Percentiles rank a stretch among this genome's conserved stretches.
Conservation (phyloP, 2,888 invertebrate genomes). For the Sminthurides aquaticus region DNA sequence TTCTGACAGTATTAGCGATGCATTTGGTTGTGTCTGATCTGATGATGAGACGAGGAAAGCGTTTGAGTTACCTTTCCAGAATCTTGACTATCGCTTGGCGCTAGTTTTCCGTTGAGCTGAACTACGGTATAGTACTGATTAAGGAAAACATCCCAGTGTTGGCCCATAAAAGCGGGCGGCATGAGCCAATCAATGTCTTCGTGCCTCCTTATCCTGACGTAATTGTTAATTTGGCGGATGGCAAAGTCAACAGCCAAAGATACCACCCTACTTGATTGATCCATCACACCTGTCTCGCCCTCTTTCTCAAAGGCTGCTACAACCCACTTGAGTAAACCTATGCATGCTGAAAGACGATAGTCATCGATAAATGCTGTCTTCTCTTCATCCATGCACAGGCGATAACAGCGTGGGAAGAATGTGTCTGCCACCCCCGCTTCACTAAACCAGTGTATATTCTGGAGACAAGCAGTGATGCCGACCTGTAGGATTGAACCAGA, state of each 20-base stretch:
- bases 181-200: conserved; percentile 57
- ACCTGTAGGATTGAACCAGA: conserved; percentile 18
- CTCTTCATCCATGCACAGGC: conserved; percentile 72
- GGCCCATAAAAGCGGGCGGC: conserved; percentile 51
- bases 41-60: too few relatives aligned
- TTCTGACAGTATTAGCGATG: too few relatives aligned
- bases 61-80: conserved; percentile 18
- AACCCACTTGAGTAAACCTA: conserved; percentile 72
- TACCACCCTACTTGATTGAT: conserved; percentile 31
- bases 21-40: too few relatives aligned
- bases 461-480: conserved; percentile 48
- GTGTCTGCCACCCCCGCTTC: conserved; percentile 71
- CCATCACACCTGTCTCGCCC: conserved; percentile 51
- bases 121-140: conserved; percentile 61
- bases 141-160: conserved; percentile 84
- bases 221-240: conserved; percentile 67
- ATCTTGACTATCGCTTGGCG: conserved; percentile 23
- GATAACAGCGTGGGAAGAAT: conserved; percentile 79
- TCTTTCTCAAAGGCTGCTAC: conserved; percentile 54
- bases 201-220: conserved; percentile 50
- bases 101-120: conserved; percentile 49
- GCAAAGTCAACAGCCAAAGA: conserved; percentile 67
- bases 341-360: conserved; percentile 80
- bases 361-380: conserved; percentile 77
- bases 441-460: conserved; percentile 77